Evolutionary conservation across 2,797 vertebrate species (phyloP).

Genomic region (Carcharodon carcharias): DNA sequence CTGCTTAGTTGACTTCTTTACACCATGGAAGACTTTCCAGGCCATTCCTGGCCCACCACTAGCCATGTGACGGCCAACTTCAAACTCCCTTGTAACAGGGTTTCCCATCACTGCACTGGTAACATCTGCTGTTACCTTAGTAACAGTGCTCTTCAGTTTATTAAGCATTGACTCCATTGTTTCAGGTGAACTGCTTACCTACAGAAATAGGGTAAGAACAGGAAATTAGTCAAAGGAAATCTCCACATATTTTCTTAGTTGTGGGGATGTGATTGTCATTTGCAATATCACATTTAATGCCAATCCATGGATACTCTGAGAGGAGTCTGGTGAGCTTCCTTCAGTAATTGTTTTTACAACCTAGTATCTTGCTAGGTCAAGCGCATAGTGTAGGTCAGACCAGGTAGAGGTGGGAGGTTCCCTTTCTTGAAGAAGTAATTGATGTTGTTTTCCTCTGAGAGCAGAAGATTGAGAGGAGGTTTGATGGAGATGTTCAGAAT

Average conservation of each 20-base stretch:
- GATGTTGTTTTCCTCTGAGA: background rate
- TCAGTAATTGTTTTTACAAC: background rate
- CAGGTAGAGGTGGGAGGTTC: background rate
- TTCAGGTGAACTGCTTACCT: conserved; percentile 38
- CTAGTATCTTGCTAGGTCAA: background rate
- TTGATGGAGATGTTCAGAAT: background rate
- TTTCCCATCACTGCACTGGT: conserved; percentile 98
- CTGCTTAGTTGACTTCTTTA: conserved; percentile 98
- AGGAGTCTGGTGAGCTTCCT: background rate
- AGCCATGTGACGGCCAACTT: conserved; percentile 90
- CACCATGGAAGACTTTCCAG: conserved; percentile 97
- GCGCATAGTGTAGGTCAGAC: background rate
- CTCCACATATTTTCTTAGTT: background rate
- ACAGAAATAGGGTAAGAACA: background rate
- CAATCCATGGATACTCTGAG: background rate
- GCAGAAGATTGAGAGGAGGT: background rate
- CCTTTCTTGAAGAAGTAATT: background rate
- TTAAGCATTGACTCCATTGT: conserved; percentile 98
- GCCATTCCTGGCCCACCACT: conserved; percentile 86
- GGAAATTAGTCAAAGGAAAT: background rate
- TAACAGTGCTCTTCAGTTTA: conserved; percentile 95
- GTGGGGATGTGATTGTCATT: background rate
- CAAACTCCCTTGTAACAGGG: conserved; percentile 93
- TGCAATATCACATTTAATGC: background rate
- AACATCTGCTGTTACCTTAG: conserved; percentile 94